Conservation (phyloP, 2,888 invertebrate species). For the Camponotus fellah region DNA sequence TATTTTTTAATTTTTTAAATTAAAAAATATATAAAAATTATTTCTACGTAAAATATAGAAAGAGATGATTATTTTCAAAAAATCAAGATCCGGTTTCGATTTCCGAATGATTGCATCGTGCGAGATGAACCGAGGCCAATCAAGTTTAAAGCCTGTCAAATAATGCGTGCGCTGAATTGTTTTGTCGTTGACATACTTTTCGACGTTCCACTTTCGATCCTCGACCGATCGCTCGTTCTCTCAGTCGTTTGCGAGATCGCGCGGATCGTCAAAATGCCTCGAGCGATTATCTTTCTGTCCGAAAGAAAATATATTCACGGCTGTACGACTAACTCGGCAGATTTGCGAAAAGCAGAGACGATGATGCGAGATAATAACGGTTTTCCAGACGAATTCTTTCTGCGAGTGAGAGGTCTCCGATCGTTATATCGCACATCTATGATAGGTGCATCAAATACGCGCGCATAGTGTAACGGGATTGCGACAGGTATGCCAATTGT, state of each 20-base stretch:
- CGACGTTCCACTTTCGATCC: slow-evolving; percentile 39
- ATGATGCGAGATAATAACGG: slow-evolving; percentile 74
- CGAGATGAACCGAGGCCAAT: slow-evolving; percentile 1
- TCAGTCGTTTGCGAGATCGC: slow-evolving; percentile 13
- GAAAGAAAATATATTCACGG: slow-evolving; percentile 47
- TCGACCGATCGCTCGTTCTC: slow-evolving; percentile 37
- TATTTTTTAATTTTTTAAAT: background rate
- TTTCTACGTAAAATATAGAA: background rate
- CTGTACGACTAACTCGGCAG: slow-evolving; percentile 40
- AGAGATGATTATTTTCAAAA: background rate
- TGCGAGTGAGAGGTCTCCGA: slow-evolving; percentile 73
- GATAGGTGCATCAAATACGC: slow-evolving; percentile 75
- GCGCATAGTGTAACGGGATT: slow-evolving; percentile 76
- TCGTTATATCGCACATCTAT: slow-evolving; percentile 82
- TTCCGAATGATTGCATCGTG: background rate
- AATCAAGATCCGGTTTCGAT: slow-evolving; percentile 2
- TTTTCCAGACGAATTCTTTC: slow-evolving; percentile 66
- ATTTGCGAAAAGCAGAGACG: slow-evolving; percentile 56
- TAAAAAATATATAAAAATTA: too few species aligned
- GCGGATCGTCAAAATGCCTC: slow-evolving; percentile 40
- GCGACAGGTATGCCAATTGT: slow-evolving; percentile 77
- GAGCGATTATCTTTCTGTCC: slow-evolving; percentile 15
- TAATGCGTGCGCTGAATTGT: slow-evolving; percentile 47
- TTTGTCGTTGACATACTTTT: slow-evolving; percentile 31
- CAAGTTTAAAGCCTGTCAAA: slow-evolving; percentile 31